phyloP scores from a whole-genome alignment of 37 sponge, comb jelly and placozoan genomes.

The Amphimedon queenslandica region DNA sequence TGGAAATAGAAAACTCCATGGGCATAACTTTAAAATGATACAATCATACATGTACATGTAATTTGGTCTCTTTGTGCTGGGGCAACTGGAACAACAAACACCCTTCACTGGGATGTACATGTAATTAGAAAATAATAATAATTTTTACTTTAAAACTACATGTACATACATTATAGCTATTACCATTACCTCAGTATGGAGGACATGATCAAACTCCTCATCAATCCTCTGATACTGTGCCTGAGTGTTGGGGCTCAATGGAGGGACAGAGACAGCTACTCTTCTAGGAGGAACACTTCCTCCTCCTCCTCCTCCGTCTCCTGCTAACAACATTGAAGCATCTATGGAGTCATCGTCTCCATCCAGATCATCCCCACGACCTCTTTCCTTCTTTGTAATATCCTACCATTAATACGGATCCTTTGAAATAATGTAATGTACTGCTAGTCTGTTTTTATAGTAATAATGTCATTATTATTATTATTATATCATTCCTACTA shows the following conservation, averaged over 20 bases:
- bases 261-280: background rate
- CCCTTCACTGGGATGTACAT: too few relatives aligned
- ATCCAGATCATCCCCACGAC: constrained; percentile 18
- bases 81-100: too few relatives aligned
- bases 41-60: background rate
- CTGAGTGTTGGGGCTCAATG: constrained; percentile 45
- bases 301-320: background rate
- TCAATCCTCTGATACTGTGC: constrained; percentile 37
- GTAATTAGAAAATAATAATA: too few relatives aligned
- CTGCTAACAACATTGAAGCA: background rate
- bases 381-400: constrained; percentile 57
- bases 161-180: too few relatives aligned
- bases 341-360: constrained; percentile 42
- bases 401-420: constrained; percentile 28
- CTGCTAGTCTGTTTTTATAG: background rate
- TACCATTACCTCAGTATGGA: background rate
- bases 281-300: background rate
- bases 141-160: too few relatives aligned
- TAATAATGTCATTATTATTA: background rate
- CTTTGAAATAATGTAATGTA: background rate
- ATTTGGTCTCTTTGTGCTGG: too few relatives aligned
- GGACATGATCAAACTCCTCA: constrained; percentile 55
- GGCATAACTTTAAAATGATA: too few relatives aligned
- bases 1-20: too few relatives aligned
- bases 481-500: background rate